Evolutionary conservation across 2,797 vertebrate genomes (phyloP).

Genomic region (Liasis olivaceus): DNA sequence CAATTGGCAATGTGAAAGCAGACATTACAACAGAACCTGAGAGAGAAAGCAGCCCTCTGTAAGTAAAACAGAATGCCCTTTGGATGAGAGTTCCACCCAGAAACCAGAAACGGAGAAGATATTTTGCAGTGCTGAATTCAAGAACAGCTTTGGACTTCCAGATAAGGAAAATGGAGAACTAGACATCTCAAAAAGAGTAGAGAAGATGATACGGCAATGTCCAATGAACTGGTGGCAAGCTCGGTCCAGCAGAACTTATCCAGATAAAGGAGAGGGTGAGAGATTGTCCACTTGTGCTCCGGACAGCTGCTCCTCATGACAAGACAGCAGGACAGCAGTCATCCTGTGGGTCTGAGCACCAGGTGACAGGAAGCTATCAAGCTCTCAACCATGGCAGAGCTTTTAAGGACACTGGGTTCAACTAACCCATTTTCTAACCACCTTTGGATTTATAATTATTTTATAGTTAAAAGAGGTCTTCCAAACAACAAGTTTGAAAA

Average conservation of each 20-base stretch:
- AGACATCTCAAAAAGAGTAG: not conserved
- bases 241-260: not conserved
- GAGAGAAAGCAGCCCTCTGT: not conserved
- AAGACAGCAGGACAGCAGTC: not conserved
- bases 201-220: not conserved
- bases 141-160: not conserved
- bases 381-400: not conserved
- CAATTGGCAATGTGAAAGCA: not conserved
- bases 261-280: not conserved
- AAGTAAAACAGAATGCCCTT: not conserved
- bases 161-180: not conserved
- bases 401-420: not conserved
- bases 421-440: not conserved
- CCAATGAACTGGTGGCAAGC: not conserved
- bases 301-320: not conserved
- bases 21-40: not conserved
- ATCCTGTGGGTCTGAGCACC: not conserved
- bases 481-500: not conserved
- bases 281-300: not conserved
- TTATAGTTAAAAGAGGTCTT: not conserved
- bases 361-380: not conserved
- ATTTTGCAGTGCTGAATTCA: not conserved
- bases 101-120: not conserved
- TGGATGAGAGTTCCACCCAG: not conserved
- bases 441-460: not conserved